Evolutionary conservation across 2,888 invertebrate species (phyloP), one percentile per base, ranked within the genome.

Genomic region (Mactromeris polynyma): DNA sequence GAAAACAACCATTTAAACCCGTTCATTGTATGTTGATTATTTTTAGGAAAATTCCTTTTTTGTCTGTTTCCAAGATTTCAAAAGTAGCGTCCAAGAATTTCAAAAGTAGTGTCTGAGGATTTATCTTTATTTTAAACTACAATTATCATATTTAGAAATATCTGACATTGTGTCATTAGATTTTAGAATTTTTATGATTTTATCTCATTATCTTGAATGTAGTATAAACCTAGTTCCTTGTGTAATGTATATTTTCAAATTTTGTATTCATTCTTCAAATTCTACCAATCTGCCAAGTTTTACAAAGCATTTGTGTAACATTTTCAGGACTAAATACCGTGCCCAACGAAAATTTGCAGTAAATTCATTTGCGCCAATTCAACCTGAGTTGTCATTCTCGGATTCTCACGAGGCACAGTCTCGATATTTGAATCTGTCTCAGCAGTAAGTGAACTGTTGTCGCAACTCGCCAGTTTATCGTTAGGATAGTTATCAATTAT

Each of bases 291-390:
- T n/a, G n/a, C 26, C n/a, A 9, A 64, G 9, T 26, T 26, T 64
- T 64, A 64, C 58, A 64, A 64, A 64, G 26, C 26, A 64, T 81
- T 36, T 33, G 40, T 54, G 40, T 83, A 73, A 77, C 79, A 86
- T 36, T 91, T 93, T 90, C 90, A 89, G 90, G 91, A 91, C 92
- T 89, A 94, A 94, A 85, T 92, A 91, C 90, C 94, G 94, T 87
- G 94, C 94, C n/a, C 94, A 92, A 89, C 87, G 92, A 86, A 92
- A 92, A 90, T 92, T 89, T 90, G 92, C 92, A 26, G 90, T 88
- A 83, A 92, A 92, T 85, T 89, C 90, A 33, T 90, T 92, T 64
- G 58, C 90, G 69, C 84, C 81, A 21, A 83, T 88, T 26, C 90
- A 85, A 69, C 87, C 89, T 64, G 86, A 89, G 78, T 78, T 82